Base-by-base conservation (phyloP, 2,113 vertebrate species). In the Bostrychus sinensis region DNA sequence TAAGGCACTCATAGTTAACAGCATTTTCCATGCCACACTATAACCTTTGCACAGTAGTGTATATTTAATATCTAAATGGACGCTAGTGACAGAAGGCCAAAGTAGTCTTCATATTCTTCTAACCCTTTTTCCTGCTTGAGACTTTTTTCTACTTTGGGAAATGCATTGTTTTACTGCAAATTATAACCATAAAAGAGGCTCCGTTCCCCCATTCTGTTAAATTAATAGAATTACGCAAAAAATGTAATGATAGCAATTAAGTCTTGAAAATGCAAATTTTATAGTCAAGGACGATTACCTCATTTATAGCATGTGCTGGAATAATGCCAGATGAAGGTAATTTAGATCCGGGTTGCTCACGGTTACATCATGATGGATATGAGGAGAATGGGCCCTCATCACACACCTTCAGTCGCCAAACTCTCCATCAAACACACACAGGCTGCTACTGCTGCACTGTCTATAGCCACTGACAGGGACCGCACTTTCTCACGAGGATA, bases 241-340 rank as follows among this genome's bases (percentile, higher is more conserved):
- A 94, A 98, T 96, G 94, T 99, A 98, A 98, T 98, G 96, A 98
- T 96, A 93, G 95, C 97, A 98, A 99, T 99, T 99, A 99, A 98
- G 95, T 98, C 95, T 96, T 96, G 95, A 98, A 99, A 97, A 99
- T 98, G 97, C 96, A 93, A 98, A 99, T 99, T 97, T 98, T 98
- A 98, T 98, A 98, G 96, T 98, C 97, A 98, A 99, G 97, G 97
- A 97, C 96, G 95, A 98, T 98, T 98, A 99, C 94, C 95, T 98
- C 96, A 98, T 99, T 99, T 99, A 97, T 97, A 95, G 96, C 94
- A 93, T 92, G 93, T 93, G 89, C 87, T 98, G 97, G 97, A 97
- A 94, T 93, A 92, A 93, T 95, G 96, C 97, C 97, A 98, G 96
- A 94, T 80, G 93, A 95, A 95, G 95, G 96, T 97, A 98, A 99